Percentiles rank a stretch among this genome's conserved stretches.
Conservation (phyloP, 2,797 vertebrate species). For the Thunnus albacares region DNA sequence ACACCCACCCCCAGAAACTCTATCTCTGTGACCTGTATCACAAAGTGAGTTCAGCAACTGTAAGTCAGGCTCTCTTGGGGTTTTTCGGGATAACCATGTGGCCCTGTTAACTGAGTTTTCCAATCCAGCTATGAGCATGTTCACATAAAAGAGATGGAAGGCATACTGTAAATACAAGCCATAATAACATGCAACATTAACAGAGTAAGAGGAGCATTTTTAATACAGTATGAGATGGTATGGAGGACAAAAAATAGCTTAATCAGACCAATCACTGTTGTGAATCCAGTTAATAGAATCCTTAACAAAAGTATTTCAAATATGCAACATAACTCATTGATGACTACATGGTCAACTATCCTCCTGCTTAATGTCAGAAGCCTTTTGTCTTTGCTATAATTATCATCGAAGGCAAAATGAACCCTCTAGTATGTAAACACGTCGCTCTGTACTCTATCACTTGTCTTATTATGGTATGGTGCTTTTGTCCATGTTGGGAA, state of each 20-base stretch:
- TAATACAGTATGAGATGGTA: background rate
- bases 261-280: background rate
- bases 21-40: background rate
- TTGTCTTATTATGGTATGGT: background rate
- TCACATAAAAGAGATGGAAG: background rate
- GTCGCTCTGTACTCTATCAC: background rate
- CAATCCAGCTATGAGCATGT: background rate
- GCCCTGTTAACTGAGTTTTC: background rate
- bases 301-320: background rate
- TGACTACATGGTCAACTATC: background rate
- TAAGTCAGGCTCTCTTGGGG: background rate
- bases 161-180: background rate
- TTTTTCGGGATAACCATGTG: background rate
- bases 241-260: background rate
- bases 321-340: background rate
- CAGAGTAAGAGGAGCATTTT: background rate
- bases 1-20: background rate
- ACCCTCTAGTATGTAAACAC: background rate
- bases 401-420: background rate
- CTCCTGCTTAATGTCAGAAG: background rate
- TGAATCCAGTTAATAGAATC: background rate
- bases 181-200: background rate
- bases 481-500: background rate
- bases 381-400: background rate
- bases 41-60: conserved; percentile 16